Percentiles rank a stretch among this genome's conserved stretches.
These are phyloP conservation scores for Esox masquinongy DNA, from an alignment of 2,797 vertebrate genomes.

Conservation along the genomic window DNA sequence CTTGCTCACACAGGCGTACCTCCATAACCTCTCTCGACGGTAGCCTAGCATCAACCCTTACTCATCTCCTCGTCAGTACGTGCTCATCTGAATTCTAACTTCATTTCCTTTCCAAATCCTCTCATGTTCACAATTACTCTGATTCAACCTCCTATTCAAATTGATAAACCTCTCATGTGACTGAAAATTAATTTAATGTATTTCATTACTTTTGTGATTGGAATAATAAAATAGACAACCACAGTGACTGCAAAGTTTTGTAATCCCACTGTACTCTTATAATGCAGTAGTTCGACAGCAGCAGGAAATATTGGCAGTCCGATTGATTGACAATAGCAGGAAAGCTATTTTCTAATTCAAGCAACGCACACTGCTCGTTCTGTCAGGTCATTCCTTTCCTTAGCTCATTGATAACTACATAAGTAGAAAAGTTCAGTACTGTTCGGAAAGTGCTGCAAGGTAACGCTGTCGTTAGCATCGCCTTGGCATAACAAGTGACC, in stretches of 20 bases:
- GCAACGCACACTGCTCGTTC: not conserved
- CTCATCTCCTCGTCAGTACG: not conserved
- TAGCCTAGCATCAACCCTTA: not conserved
- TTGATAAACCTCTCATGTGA: not conserved
- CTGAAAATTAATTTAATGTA: not conserved
- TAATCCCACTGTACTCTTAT: not conserved
- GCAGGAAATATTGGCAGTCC: not conserved
- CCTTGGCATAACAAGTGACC: slow-evolving; percentile 63
- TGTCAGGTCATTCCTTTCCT: not conserved
- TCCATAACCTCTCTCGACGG: not conserved
- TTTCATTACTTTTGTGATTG: not conserved
- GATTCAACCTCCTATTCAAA: not conserved
- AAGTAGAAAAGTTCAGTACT: slow-evolving; percentile 31
- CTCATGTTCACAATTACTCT: slow-evolving; percentile 6
- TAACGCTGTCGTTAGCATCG: slow-evolving; percentile 63
- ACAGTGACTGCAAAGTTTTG: not conserved
- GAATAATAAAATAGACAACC: not conserved
- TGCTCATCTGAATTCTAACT: not conserved
- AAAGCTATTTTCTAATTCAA: not conserved
- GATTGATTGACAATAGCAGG: not conserved
- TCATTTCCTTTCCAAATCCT: not conserved
- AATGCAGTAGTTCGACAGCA: not conserved
- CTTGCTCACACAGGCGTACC: not conserved
- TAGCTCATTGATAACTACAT: slow-evolving; percentile 9
- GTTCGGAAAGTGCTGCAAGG: slow-evolving; percentile 25